Evolutionary conservation across 2,797 vertebrate species (phyloP).

Genomic region (Denticeps clupeoides): DNA sequence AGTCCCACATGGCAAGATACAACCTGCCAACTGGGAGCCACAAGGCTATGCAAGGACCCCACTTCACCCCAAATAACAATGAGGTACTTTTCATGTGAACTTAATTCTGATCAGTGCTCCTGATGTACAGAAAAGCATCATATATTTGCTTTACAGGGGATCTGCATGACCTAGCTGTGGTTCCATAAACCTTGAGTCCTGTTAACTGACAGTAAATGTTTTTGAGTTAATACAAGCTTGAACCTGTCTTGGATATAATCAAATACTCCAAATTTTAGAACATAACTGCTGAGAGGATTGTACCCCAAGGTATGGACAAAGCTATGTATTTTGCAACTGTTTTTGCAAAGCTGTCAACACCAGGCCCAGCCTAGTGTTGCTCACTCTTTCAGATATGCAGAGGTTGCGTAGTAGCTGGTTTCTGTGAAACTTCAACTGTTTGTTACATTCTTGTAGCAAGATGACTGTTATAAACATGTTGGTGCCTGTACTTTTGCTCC

Average conservation of each 20-base stretch:
- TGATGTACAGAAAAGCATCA: neutral
- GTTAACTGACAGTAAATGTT: slow-evolving; percentile 63
- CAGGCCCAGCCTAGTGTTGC: neutral
- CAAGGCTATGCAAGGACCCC: no score
- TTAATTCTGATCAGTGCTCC: neutral
- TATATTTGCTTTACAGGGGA: slow-evolving; percentile 29
- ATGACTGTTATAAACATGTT: no score
- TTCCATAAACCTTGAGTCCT: slow-evolving; percentile 26
- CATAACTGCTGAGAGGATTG: slow-evolving; percentile 2
- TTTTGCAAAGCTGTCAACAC: slow-evolving; percentile 14
- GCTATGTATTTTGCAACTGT: slow-evolving; percentile 40
- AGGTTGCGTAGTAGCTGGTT: slow-evolving; percentile 63
- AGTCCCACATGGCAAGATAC: no score
- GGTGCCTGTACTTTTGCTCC: no score
- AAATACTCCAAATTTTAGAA: no score
- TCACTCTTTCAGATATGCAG: slow-evolving; percentile 23
- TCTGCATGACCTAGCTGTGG: slow-evolving; percentile 12
- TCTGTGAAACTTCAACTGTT: slow-evolving; percentile 84
- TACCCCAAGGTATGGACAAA: slow-evolving; percentile 23
- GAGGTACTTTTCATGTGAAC: no score
- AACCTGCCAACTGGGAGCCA: no score
- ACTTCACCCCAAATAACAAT: no score
- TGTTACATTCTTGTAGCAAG: slow-evolving; percentile 63
- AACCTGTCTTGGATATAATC: slow-evolving; percentile 30
- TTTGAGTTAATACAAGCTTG: slow-evolving; percentile 53